Evolutionary conservation across 2,888 invertebrate genomes (phyloP).

Genomic region (Tetranychus truncatus): DNA sequence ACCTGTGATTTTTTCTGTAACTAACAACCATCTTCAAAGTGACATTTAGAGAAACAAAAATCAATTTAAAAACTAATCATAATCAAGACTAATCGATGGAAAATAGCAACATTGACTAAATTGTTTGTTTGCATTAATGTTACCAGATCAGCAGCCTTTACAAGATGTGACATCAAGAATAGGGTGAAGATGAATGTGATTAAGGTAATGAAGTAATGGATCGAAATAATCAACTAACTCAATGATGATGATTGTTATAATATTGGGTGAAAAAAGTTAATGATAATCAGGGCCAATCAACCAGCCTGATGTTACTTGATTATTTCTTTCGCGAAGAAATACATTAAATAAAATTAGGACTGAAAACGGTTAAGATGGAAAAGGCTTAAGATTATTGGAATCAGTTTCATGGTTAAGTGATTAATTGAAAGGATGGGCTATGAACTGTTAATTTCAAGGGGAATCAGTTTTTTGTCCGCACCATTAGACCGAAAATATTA

Average conservation of each 20-base stretch:
- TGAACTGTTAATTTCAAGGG: not conserved
- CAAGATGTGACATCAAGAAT: not conserved
- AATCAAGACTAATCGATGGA: no score
- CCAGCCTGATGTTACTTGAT: not conserved
- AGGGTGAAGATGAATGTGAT: slow-evolving; percentile 1
- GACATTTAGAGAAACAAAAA: no score
- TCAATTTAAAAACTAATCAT: no score
- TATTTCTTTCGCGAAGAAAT: not conserved
- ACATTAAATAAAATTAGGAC: no score
- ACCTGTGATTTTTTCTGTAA: no score
- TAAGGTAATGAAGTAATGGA: not conserved
- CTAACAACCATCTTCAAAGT: no score
- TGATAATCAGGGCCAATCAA: not conserved
- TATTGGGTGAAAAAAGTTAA: not conserved
- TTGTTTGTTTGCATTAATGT: no score
- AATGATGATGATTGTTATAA: not conserved
- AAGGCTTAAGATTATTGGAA: not conserved
- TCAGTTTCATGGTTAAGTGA: not conserved
- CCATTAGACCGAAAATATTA: not conserved
- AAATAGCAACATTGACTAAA: no score
- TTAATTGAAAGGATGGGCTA: not conserved
- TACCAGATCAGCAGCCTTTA: no score
- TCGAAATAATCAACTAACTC: not conserved
- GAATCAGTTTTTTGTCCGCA: not conserved
- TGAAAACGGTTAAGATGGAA: no score